phyloP scores from a whole-genome alignment of 2,113 vertebrate species.

The Romanogobio albipinnatus region DNA sequence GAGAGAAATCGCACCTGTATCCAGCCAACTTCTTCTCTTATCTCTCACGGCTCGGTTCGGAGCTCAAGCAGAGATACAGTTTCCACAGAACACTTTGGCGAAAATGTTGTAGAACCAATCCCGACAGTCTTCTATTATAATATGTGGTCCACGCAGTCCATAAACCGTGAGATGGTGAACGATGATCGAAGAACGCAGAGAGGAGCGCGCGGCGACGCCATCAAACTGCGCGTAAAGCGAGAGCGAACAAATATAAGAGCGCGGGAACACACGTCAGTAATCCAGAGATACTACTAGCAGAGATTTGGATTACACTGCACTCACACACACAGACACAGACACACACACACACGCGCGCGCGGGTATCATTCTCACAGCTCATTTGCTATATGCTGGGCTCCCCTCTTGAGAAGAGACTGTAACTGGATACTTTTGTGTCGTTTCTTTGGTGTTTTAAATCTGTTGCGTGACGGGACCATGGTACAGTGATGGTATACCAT shows the following conservation, averaged over 20 bases:
- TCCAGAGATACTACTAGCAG: constrained; percentile 30
- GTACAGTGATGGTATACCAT: neutral
- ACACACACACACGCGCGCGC: constrained; percentile 23
- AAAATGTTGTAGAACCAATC: constrained; percentile 2
- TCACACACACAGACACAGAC: neutral
- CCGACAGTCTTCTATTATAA: neutral
- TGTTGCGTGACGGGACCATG: neutral
- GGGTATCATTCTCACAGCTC: constrained; percentile 55
- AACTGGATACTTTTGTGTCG: constrained; percentile 10
- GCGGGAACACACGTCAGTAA: constrained; percentile 28
- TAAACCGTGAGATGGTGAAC: neutral
- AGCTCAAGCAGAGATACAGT: neutral
- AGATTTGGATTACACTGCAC: neutral
- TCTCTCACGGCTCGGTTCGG: neutral
- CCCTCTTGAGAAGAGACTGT: neutral
- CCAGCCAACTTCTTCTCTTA: constrained; percentile 17
- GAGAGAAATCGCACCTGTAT: constrained; percentile 35
- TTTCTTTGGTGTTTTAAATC: neutral
- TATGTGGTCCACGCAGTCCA: neutral
- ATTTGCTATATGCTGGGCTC: neutral
- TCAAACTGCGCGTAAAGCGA: constrained; percentile 36
- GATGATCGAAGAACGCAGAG: constrained; percentile 8
- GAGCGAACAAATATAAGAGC: constrained; percentile 26
- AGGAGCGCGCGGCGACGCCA: constrained; percentile 38
- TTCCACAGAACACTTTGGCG: constrained; percentile 11